phyloP scores from a whole-genome alignment of 2,888 invertebrate species.

The Achlya flavicornis region DNA sequence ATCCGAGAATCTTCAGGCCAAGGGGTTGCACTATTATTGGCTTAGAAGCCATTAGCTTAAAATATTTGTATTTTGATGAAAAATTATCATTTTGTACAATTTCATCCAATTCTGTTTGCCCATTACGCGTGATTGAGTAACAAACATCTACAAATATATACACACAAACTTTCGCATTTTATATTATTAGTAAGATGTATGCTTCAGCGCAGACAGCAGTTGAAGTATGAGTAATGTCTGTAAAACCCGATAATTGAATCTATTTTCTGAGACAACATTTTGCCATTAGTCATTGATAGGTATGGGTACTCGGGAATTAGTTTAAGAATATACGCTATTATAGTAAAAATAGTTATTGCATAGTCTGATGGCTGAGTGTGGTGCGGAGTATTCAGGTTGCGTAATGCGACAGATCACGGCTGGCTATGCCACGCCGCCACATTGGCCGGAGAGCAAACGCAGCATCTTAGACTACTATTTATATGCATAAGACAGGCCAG shows the following conservation, averaged over 20 bases:
- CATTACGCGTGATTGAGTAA: no score
- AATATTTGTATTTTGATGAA: no score
- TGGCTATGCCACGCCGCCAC: slow-evolving; percentile 4
- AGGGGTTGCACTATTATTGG: no score
- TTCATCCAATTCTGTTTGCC: no score
- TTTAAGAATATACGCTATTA: slow-evolving; percentile 28
- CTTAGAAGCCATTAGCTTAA: no score
- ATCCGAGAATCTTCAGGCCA: no score
- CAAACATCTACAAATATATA: no score
- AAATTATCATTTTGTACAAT: no score
- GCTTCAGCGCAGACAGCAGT: not conserved
- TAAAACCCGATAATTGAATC: not conserved
- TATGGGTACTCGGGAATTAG: not conserved
- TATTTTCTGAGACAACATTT: not conserved
- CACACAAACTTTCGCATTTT: no score
- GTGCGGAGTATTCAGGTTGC: slow-evolving; percentile 51
- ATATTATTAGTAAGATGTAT: no score
- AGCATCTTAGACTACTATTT: not conserved
- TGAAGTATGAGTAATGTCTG: not conserved
- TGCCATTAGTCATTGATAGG: not conserved
- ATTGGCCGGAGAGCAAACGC: not conserved
- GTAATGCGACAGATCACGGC: slow-evolving; percentile 50
- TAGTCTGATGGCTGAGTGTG: slow-evolving; percentile 43
- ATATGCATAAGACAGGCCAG: not conserved
- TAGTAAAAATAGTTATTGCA: slow-evolving; percentile 42